Base-by-base conservation (phyloP, 2,113 vertebrate genomes). In the Rynchops niger region DNA sequence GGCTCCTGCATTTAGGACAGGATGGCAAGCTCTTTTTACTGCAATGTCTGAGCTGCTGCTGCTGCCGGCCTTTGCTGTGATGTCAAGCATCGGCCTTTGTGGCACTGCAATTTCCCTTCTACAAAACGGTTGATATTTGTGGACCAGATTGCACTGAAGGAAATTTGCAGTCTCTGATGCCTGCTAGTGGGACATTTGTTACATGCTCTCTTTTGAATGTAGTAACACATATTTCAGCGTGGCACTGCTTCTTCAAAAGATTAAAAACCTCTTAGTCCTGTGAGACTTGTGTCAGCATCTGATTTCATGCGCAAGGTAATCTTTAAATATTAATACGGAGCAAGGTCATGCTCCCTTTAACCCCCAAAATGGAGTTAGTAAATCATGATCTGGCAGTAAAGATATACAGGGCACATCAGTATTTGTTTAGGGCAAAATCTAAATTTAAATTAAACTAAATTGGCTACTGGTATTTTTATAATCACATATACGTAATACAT, bases 221-320 rank as follows among this genome's bases (percentile, higher is more conserved):
- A 95, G 94, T 59, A 94, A 96, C 93, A 94, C 89, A 95, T 95
- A 96, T 97, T 97, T 93, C 95, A 96, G 83, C 55, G 74, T 94
- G 94, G 95, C 91, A 94, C 76, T 81, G 84, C 94, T 96, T 95
- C 96, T 96, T 96, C 86, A 86, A 93, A 97, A 97, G 97, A 97
- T 97, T 97, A 96, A 96, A 98, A 97, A 95, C 78, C 95, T 88
- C 86, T 86, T 78, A 88, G 86, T 97, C 97, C 97, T 97, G 71
- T 61, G 97, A 97, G 97, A 97, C 93, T 97, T 95, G 95, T 97
- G 96, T 98, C 97, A 98, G 97, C 97, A 97, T 97, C 96, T 90
- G 95, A 97, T 97, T 97, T 95, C 93, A 78, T 93, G 96, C 34
- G 78, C 97, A 94, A 69, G 27, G 90, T 96, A 94, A 96, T 95